These are phyloP conservation scores for Lethrus apterus DNA, from an alignment of 1,140 invertebrate genomes.

Conservation along the genomic window DNA sequence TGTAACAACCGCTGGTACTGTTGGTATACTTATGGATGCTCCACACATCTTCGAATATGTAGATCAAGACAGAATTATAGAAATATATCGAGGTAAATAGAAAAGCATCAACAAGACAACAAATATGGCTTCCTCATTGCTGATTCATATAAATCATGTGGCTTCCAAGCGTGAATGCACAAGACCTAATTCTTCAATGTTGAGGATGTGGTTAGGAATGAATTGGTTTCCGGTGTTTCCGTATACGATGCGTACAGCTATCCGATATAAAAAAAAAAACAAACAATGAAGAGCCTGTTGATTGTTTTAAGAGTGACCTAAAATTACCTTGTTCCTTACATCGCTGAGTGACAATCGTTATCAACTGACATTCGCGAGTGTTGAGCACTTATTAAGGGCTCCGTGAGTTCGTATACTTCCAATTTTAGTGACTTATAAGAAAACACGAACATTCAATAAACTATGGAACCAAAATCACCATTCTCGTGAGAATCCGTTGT, in stretches of 20 bases:
- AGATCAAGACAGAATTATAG: conserved; percentile 93
- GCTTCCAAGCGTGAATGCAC: conserved; percentile 27
- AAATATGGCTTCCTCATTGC: conserved; percentile 22
- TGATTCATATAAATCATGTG: conserved; percentile 30
- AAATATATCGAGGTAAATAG: conserved; percentile 87
- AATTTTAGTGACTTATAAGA: too few relatives aligned
- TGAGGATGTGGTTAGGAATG: too few relatives aligned
- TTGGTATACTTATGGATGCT: conserved; percentile 97
- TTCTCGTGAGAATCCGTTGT: too few relatives aligned
- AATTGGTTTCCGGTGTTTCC: too few relatives aligned
- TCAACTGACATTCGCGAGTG: not conserved
- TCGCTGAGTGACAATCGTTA: conserved; percentile 36
- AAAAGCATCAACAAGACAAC: conserved; percentile 14
- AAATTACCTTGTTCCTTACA: conserved; percentile 31
- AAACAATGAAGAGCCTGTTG: not conserved
- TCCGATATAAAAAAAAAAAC: conserved; percentile 1
- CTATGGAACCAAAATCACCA: too few relatives aligned
- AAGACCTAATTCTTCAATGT: conserved; percentile 1
- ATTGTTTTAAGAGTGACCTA: not conserved
- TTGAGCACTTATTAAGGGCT: too few relatives aligned
- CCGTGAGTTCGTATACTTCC: too few relatives aligned
- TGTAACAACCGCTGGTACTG: conserved; percentile 88
- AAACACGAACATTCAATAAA: too few relatives aligned
- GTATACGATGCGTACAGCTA: too few relatives aligned
- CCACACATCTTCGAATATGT: conserved; percentile 99